Evolutionary conservation across 2,797 vertebrate species (phyloP).

Genomic region (Okamejei kenojei): DNA sequence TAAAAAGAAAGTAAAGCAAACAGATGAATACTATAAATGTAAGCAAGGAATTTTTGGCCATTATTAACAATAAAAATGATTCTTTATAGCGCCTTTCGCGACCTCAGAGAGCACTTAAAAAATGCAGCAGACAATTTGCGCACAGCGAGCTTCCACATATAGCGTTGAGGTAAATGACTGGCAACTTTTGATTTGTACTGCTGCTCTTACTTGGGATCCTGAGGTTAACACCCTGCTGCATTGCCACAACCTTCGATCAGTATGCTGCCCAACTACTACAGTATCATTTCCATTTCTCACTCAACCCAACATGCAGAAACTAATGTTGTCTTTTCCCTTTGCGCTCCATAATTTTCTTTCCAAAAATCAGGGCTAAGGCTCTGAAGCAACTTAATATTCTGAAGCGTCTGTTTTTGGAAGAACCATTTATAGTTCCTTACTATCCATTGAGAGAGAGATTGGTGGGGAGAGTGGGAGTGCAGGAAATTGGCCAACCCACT

Average conservation of each 20-base stretch:
- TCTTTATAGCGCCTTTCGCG: background rate
- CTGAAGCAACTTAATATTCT: background rate
- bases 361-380: background rate
- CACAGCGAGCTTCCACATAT: background rate
- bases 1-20: background rate
- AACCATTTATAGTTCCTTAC: background rate
- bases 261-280: background rate
- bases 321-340: background rate
- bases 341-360: background rate
- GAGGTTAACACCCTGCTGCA: background rate
- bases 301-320: background rate
- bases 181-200: background rate
- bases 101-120: background rate
- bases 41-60: background rate
- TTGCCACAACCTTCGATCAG: background rate
- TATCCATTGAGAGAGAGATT: background rate
- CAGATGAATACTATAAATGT: background rate
- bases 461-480: background rate
- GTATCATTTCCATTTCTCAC: background rate
- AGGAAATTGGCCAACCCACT: background rate
- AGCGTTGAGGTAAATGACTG: background rate
- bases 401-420: background rate
- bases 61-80: background rate
- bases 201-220: background rate
- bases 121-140: slow-evolving; percentile 17